Conservation (phyloP, 2,797 vertebrate species). For the Acanthurus tractus region DNA sequence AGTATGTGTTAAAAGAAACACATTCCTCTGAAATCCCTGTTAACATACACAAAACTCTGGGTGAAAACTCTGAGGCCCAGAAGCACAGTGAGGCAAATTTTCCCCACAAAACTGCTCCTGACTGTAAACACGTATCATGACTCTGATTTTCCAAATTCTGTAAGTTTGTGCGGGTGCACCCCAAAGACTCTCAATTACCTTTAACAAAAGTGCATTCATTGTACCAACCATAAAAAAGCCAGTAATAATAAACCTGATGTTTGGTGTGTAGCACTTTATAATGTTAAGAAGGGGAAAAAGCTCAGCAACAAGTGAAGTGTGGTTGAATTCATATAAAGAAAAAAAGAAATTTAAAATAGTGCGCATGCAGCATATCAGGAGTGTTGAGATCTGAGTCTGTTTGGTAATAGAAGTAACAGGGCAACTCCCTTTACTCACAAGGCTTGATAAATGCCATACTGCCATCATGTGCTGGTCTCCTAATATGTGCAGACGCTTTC, state of each 20-base stretch:
- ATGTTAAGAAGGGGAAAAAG: background rate
- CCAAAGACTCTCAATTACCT: constrained; percentile 39
- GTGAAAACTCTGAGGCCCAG: constrained; percentile 4
- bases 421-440: background rate
- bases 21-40: constrained; percentile 25
- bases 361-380: background rate
- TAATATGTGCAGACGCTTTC: background rate
- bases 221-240: constrained; percentile 9
- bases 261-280: background rate
- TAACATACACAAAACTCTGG: constrained; percentile 7
- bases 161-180: constrained; percentile 23
- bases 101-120: constrained; percentile 50
- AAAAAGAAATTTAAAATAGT: background rate
- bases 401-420: background rate
- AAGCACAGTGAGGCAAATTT: constrained; percentile 63
- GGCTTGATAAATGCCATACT: constrained; percentile 7
- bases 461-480: constrained; percentile 47
- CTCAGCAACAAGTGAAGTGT: background rate
- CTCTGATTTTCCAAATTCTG: constrained; percentile 65
- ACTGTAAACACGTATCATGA: constrained; percentile 58
- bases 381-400: background rate
- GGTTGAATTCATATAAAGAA: background rate
- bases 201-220: constrained; percentile 59
- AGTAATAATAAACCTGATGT: constrained; percentile 10
- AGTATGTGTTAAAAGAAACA: constrained; percentile 15